Base-by-base conservation (phyloP, 2,113 vertebrate genomes). In the Pyrgilauda ruficollis region DNA sequence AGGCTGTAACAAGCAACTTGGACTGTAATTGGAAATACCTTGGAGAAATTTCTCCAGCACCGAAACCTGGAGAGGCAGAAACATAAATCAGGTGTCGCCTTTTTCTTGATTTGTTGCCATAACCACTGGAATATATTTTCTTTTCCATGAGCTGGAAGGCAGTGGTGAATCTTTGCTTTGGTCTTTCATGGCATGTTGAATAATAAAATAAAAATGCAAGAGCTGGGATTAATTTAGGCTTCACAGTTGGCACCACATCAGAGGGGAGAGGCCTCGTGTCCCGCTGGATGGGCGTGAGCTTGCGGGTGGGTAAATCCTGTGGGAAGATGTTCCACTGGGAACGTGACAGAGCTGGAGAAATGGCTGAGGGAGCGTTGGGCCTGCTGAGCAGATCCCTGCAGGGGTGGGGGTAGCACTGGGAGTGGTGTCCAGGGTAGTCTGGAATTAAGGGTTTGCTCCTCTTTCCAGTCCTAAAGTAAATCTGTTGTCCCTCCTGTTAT, bases 371-470 rank as follows among this genome's bases (percentile, higher is more conserved):
- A 47, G 28, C 1, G 0, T 5, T 2, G 14, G 27, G 20, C 26
- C 63, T 59, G 79, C 16, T 6, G 70, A 66, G 70, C 75, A 46
- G n/a, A 44, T 63, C 41, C 50, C 73, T 53, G 11, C 74, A 5
- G 58, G 3, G 43, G 2, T 55, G 70, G 9, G 21, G 10, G 9
- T 28, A 5, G 15, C 41, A 0, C 41, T 21, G 23, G 49, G 6
- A 41, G 2, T 1, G 33, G 10, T 63, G 62, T 10, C 52, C 0
- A 0, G 56, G 31, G 13, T 13, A 17, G 63, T 2, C 49, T 37
- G 81, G 33, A 43, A 20, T 47, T 20, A 2, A 58, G 26, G 39
- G 13, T 61, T 61, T 84, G 26, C 68, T 64, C 17, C 22, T 47
- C 49, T 73, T 56, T 4, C 24, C 41, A 28, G 11, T 30, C 63